Percentiles rank a stretch among this genome's conserved stretches.
phyloP scores from a whole-genome alignment of 2,888 invertebrate genomes.

The Drosophila differens region DNA sequence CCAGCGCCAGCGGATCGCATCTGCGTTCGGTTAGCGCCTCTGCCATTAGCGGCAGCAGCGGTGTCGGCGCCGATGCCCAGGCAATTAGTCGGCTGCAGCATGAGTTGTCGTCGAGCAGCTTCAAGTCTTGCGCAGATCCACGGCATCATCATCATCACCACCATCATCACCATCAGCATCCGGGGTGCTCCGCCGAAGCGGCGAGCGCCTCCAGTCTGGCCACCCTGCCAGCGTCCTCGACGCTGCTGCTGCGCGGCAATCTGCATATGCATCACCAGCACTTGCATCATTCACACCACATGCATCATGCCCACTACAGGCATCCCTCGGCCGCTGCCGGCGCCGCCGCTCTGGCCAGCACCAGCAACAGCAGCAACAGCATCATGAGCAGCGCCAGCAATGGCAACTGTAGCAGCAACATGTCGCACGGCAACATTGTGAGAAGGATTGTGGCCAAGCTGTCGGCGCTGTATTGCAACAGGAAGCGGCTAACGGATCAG shows the following conservation, averaged over 20 bases:
- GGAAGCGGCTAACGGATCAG: constrained; percentile 84
- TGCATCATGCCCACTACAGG: constrained; percentile 64
- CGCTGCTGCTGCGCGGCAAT: constrained; percentile 56
- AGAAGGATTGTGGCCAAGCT: constrained; percentile 85
- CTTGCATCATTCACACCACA: constrained; percentile 71
- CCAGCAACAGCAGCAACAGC: constrained; percentile 24
- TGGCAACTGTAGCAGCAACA: constrained; percentile 42
- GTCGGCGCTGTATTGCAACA: constrained; percentile 82
- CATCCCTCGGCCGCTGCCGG: constrained; percentile 39
- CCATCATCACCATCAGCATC: constrained; percentile 81
- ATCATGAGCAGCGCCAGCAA: constrained; percentile 8
- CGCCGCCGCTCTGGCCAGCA: background rate
- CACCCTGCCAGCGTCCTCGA: constrained; percentile 55
- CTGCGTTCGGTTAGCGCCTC: constrained; percentile 84
- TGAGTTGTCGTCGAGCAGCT: constrained; percentile 78
- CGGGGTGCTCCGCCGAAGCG: constrained; percentile 36
- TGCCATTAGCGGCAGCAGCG: constrained; percentile 76
- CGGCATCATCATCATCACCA: constrained; percentile 83
- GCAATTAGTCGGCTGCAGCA: constrained; percentile 68
- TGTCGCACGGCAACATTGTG: constrained; percentile 82
- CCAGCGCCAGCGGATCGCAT: constrained; percentile 59
- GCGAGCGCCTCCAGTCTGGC: constrained; percentile 14
- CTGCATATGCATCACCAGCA: constrained; percentile 65
- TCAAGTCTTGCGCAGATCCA: constrained; percentile 83
- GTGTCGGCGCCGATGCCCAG: constrained; percentile 59